Base-by-base conservation (phyloP, 2,888 invertebrate species). In the Sylvicola cinctus region DNA sequence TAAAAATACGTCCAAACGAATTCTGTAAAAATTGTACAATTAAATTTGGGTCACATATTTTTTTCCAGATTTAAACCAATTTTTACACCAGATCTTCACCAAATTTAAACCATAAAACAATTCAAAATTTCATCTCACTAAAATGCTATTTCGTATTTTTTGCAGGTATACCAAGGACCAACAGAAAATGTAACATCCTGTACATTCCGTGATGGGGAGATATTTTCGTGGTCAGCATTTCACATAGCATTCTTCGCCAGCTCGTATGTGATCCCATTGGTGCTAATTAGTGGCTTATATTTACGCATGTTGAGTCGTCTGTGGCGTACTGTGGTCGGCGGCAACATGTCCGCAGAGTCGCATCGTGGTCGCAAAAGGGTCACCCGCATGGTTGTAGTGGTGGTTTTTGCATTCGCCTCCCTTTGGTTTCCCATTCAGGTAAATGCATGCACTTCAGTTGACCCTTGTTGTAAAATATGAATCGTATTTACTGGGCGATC, bases 381-480 rank as follows among this genome's bases (percentile, higher is more conserved):
- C 16, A 91, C 91, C 2, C 66, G 84, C 44, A 74, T 93, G 67
- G 88, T 93, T 7, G 72, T 88, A 33, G 76, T 87, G 25, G 85
- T 90, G 27, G 85, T 90, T 5, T 76, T 83, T 29, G 85, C 85
- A 34, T 93, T 93, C 52, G 88, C 90, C 11, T 67, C 85, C n/a
- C 84, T 88, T 60, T 91, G 91, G 91, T 73, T 81, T 48, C 91
- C 91, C 6, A 79, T 91, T 46, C 88, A 90, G 68, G 77, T 88
- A 46, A 41, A 29, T 12, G 5, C n/a, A 6, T 29, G 6, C 13
- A n/a, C 13, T n/a, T 29, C n/a, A n/a, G n/a, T n/a, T n/a, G n/a
- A n/a, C n/a, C n/a, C n/a, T n/a, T n/a, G n/a, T n/a, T n/a, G n/a
- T n/a, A n/a, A n/a, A n/a, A n/a, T n/a, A n/a, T n/a, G n/a, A n/a